Conservation (phyloP, 2,797 vertebrate species). For the Remorina albescens region DNA sequence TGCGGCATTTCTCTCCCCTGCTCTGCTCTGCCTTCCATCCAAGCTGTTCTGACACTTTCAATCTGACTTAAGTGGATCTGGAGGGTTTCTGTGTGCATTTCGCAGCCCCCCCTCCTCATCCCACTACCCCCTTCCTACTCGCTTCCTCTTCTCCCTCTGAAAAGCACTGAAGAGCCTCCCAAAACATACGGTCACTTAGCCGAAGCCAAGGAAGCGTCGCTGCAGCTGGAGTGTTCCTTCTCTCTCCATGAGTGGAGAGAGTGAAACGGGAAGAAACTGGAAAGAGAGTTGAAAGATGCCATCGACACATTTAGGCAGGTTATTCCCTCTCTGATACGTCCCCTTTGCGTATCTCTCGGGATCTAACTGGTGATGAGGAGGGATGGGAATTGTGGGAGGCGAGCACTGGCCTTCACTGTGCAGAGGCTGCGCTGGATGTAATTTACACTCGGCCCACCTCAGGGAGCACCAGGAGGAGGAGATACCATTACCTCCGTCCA, state of each 20-base stretch:
- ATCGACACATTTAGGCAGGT: conserved; percentile 11
- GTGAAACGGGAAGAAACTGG: conserved; percentile 10
- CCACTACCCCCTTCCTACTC: conserved; percentile 8
- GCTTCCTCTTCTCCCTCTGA: conserved; percentile 13
- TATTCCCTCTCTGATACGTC: conserved; percentile 14
- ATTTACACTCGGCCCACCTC: conserved; percentile 82
- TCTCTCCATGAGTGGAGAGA: conserved; percentile 7
- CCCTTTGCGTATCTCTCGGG: conserved; percentile 53
- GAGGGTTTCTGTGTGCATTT: conserved; percentile 49
- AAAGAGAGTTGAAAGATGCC: conserved; percentile 24
- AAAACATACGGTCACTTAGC: conserved; percentile 22
- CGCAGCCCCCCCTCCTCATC: no score
- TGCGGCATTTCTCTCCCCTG: conserved; percentile 30
- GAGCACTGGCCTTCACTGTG: conserved; percentile 56
- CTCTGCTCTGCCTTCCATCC: conserved; percentile 62
- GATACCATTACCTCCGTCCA: conserved; percentile 78
- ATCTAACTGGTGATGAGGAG: conserved; percentile 59
- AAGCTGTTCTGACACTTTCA: conserved; percentile 70
- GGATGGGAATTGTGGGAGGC: conserved; percentile 64
- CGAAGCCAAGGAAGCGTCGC: conserved; percentile 15
- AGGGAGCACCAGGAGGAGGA: conserved; percentile 69
- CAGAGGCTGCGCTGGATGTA: conserved; percentile 78
- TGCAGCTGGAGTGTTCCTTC: conserved; percentile 21
- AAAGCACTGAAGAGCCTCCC: conserved; percentile 31
- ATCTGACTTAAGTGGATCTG: conserved; percentile 72